Evolutionary conservation across 2,888 invertebrate genomes (phyloP).

Genomic region (Drosophila buzzatii): DNA sequence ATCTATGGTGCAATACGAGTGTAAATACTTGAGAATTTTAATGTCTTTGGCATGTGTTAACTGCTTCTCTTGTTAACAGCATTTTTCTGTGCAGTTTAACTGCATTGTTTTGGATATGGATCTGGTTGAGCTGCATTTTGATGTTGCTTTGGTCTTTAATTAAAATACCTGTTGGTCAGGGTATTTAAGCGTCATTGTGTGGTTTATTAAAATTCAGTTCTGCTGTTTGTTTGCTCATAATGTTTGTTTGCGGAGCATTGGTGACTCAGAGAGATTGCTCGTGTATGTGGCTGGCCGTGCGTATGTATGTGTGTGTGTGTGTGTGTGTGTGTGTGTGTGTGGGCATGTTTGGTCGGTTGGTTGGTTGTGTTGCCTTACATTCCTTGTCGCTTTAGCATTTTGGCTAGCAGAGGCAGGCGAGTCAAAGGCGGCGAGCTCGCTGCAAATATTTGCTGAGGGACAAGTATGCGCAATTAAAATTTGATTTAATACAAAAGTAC

Average conservation of each 20-base stretch:
- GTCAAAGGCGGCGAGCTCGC: constrained; percentile 76
- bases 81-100: neutral
- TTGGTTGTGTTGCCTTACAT: constrained; percentile 60
- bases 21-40: too few species aligned
- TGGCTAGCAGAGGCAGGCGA: constrained; percentile 56
- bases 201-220: constrained; percentile 31
- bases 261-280: constrained; percentile 20
- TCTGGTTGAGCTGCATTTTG: neutral
- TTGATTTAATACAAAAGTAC: constrained; percentile 77
- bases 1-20: neutral
- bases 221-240: constrained; percentile 72
- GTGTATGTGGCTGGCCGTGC: constrained; percentile 3
- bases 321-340: neutral
- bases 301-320: constrained; percentile 9
- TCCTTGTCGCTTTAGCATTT: constrained; percentile 73
- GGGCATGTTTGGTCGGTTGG: constrained; percentile 18
- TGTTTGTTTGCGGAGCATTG: constrained; percentile 66
- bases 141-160: neutral
- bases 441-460: constrained; percentile 83
- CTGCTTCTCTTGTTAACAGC: neutral
- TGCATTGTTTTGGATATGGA: neutral
- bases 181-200: constrained; percentile 23
- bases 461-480: constrained; percentile 84
- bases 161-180: constrained; percentile 8
- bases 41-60: neutral